These are phyloP conservation scores for Epizoanthus rinbou DNA, from an alignment of 92 coral and sea anemone species.

Conservation along the genomic window DNA sequence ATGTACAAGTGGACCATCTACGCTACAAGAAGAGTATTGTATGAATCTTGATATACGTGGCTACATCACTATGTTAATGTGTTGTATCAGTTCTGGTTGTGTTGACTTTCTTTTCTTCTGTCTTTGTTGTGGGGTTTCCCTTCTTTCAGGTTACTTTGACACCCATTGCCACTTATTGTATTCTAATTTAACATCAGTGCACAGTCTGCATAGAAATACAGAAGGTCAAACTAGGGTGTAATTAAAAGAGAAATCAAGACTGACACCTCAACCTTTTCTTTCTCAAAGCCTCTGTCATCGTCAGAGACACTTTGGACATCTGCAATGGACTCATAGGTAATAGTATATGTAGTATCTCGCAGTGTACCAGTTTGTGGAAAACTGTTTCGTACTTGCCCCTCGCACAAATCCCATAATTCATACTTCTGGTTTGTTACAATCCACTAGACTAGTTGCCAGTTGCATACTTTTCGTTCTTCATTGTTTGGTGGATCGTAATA, in stretches of 20 bases:
- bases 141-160: too few relatives aligned
- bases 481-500: too few relatives aligned
- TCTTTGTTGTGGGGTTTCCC: too few relatives aligned
- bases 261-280: conserved; percentile 81
- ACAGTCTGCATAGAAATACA: conserved; percentile 16
- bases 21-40: too few relatives aligned
- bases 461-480: too few relatives aligned
- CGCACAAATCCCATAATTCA: neutral
- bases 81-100: too few relatives aligned
- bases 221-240: conserved; percentile 33
- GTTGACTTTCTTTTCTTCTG: too few relatives aligned
- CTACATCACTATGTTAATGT: too few relatives aligned
- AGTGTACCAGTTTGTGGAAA: neutral
- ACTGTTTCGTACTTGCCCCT: neutral
- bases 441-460: too few relatives aligned
- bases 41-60: too few relatives aligned
- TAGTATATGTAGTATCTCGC: neutral
- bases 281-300: conserved; percentile 65
- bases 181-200: neutral
- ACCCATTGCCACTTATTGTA: neutral
- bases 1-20: too few relatives aligned
- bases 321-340: conserved; percentile 43
- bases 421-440: too few relatives aligned
- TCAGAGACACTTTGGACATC: conserved; percentile 47
- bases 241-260: conserved; percentile 40